A percentile compares a stretch with the other conserved stretches of the same genome.
Conservation (phyloP, 2,113 vertebrate genomes). For the Regulus satrapa region DNA sequence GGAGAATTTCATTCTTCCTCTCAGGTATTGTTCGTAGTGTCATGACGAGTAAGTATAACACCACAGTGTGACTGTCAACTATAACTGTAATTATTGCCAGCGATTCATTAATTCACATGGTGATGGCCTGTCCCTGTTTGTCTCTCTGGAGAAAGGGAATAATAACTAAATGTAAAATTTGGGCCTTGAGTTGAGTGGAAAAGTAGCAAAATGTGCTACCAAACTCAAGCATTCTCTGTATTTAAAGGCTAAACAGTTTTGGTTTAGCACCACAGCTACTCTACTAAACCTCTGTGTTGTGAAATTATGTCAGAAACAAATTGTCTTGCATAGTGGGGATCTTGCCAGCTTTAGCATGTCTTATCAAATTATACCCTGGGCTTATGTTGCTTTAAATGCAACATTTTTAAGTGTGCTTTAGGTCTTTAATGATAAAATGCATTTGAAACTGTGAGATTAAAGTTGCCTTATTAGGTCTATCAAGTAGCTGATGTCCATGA, state of each 20-base stretch:
- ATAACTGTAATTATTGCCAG: constrained; percentile 50
- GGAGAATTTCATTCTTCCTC: background rate
- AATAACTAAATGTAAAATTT: constrained; percentile 16
- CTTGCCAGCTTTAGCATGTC: background rate
- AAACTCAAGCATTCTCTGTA: background rate
- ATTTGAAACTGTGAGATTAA: background rate
- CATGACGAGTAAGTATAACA: background rate
- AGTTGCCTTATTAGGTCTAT: constrained; percentile 15
- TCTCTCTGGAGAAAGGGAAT: constrained; percentile 26
- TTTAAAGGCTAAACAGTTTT: background rate
- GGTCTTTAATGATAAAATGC: background rate
- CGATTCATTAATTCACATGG: constrained; percentile 41
- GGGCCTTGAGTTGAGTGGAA: background rate
- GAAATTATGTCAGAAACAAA: background rate
- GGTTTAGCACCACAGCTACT: background rate
- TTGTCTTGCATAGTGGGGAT: background rate
- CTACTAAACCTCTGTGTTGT: background rate
- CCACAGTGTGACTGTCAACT: constrained; percentile 9
- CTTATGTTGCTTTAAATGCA: background rate
- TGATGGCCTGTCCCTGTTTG: constrained; percentile 17
- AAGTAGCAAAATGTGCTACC: background rate
- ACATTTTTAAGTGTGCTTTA: background rate
- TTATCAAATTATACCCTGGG: background rate
- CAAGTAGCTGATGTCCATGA: background rate
- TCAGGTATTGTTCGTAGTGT: background rate